phyloP scores from a whole-genome alignment of 2,797 vertebrate genomes.

The Gymnopithys bicolor region DNA sequence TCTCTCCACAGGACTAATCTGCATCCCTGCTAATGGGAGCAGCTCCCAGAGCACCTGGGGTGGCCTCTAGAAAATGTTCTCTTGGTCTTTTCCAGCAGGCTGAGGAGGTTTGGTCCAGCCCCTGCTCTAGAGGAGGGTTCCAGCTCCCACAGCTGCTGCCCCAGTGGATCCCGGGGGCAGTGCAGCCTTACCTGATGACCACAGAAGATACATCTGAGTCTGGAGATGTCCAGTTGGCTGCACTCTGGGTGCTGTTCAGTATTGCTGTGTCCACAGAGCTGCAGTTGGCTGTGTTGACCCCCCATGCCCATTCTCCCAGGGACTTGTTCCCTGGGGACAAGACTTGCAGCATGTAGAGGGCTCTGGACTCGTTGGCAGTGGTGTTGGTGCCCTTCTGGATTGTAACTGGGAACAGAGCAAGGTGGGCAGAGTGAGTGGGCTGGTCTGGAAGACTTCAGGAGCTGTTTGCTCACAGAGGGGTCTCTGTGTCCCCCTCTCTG shows the following conservation, averaged over 20 bases:
- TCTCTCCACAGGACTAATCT: neutral
- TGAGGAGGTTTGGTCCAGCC: neutral
- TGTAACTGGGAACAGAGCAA: constrained; percentile 1
- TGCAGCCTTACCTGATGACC: constrained; percentile 42
- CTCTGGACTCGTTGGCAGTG: fast-evolving
- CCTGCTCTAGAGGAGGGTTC: neutral
- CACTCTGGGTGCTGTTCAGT: fast-evolving
- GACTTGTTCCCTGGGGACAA: neutral
- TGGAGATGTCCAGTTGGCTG: neutral
- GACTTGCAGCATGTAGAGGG: neutral
- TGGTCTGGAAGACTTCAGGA: neutral
- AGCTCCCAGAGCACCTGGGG: fast-evolving
- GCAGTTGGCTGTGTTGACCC: fast-evolving
- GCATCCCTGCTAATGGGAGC: neutral
- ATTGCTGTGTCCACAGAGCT: fast-evolving
- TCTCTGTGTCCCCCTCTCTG: neutral
- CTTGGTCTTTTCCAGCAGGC: neutral
- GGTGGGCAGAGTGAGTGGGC: neutral
- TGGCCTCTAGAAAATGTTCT: neutral
- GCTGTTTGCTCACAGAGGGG: neutral
- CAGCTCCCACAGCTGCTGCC: neutral
- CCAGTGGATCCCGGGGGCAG: neutral
- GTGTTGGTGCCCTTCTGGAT: neutral
- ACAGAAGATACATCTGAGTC: fast-evolving
- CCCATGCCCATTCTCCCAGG: neutral